phyloP scores from a whole-genome alignment of 1,140 invertebrate species.

The Medauroidea extradentata region DNA sequence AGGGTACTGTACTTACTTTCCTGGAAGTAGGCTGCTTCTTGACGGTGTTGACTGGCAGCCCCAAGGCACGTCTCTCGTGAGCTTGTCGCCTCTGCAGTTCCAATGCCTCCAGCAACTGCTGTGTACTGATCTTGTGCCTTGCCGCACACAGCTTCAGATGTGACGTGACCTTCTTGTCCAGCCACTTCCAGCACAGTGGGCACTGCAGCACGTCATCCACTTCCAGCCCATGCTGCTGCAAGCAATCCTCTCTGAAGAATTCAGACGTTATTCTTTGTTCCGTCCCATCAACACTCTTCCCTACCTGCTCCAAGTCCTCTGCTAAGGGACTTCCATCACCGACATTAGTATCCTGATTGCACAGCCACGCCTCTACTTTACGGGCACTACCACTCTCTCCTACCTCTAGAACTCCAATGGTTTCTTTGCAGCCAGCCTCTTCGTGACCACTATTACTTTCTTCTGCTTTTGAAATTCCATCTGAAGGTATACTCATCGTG shows the following conservation, averaged over 20 bases:
- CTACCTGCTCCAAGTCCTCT: too few species aligned
- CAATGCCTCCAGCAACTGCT: slow-evolving; percentile 43
- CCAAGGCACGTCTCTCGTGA: slow-evolving; percentile 44
- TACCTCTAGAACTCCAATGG: too few species aligned
- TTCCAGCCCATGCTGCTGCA: too few species aligned
- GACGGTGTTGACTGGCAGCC: slow-evolving; percentile 39
- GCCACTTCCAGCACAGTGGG: slow-evolving; percentile 44
- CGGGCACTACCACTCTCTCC: not conserved
- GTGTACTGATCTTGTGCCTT: slow-evolving; percentile 44
- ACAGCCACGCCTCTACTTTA: not conserved
- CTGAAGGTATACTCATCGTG: too few species aligned
- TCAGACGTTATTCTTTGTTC: too few species aligned
- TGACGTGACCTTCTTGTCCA: slow-evolving; percentile 31
- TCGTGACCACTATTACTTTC: too few species aligned
- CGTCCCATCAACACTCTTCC: too few species aligned
- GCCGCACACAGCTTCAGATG: slow-evolving; percentile 48
- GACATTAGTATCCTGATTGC: not conserved
- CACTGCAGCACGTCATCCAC: slow-evolving; percentile 28
- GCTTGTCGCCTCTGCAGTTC: slow-evolving; percentile 46
- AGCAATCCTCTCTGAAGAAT: too few species aligned
- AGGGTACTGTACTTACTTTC: not conserved
- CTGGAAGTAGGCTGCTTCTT: not conserved
- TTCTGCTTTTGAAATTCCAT: too few species aligned
- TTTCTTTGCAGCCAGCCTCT: too few species aligned
- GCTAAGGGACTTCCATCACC: not conserved